Evolutionary conservation across 2,888 invertebrate genomes (phyloP), one percentile per base, ranked within the genome.

Genomic region (Zaprionus obscuricornis): DNA sequence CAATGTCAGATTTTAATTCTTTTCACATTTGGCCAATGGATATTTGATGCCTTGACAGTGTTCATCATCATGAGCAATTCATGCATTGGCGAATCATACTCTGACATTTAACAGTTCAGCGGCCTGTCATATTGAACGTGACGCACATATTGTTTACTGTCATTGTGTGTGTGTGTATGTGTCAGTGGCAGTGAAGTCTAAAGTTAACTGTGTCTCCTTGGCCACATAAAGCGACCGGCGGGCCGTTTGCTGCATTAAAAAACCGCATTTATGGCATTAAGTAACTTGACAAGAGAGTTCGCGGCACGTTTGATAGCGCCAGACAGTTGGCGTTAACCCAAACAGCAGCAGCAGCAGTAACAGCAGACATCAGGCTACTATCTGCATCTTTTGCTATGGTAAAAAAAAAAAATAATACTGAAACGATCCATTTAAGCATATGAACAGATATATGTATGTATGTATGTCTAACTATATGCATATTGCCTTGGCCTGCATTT

Each of bases 401-500:
- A n/a, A n/a, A n/a, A n/a, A n/a, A n/a, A n/a, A n/a, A n/a, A n/a
- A n/a, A n/a, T n/a, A 18, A 13, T 17, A 17, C 33, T 17, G 18
- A 42, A 47, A 39, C 49, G 29, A 58, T 46, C 37, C 52, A 47
- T 58, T 67, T 59, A 56, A 51, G 37, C 33, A 37, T 16, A 37
- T 20, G 18, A 26, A 3, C 40, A 40, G 4, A n/a, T 16, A 33
- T 6, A 6, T 34, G 8, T 34, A 16, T n/a, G n/a, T 45, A 40
- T 36, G 51, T 62, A 66, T 68, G 67, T 67, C 62, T 43, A 34
- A 8, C 13, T 13, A 8, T 27, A 45, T 51, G 45, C 26, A 74
- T 56, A 54, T 67, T 83, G 79, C 75, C 85, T 78, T 85, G 79
- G 85, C 83, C 79, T 73, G 85, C 66, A 78, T 85, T 74, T 81